phyloP scores from a whole-genome alignment of 2,113 vertebrate species.

The Microcebus tavaratra region DNA sequence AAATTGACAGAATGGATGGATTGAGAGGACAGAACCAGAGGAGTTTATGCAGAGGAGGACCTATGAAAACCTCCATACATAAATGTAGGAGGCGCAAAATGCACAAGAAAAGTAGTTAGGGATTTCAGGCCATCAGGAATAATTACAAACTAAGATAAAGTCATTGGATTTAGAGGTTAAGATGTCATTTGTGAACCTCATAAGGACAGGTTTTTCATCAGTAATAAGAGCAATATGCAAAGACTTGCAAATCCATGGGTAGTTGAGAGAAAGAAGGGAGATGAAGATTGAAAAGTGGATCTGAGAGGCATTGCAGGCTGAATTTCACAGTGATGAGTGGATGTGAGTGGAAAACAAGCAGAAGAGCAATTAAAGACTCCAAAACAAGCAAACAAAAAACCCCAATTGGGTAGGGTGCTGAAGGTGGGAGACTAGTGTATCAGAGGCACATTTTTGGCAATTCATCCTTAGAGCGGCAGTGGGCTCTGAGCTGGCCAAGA shows the following conservation, averaged over 20 bases:
- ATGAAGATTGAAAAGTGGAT: fast-evolving
- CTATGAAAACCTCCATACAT: background rate
- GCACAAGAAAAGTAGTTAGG: background rate
- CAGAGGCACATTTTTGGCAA: background rate
- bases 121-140: background rate
- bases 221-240: background rate
- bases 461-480: background rate
- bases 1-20: background rate
- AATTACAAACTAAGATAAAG: background rate
- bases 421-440: background rate
- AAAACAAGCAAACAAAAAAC: background rate
- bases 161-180: background rate
- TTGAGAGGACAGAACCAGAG: background rate
- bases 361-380: background rate
- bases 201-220: background rate
- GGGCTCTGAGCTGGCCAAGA: background rate
- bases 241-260: background rate
- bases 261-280: background rate
- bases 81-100: background rate
- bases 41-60: background rate
- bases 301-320: background rate
- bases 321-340: background rate
- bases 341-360: background rate
- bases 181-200: background rate
- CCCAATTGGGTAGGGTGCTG: background rate